Percentiles rank a stretch among this genome's conserved stretches.
These are phyloP conservation scores for Antechinus stuartii DNA, from an alignment of 2,113 vertebrate genomes.

Conservation along the genomic window DNA sequence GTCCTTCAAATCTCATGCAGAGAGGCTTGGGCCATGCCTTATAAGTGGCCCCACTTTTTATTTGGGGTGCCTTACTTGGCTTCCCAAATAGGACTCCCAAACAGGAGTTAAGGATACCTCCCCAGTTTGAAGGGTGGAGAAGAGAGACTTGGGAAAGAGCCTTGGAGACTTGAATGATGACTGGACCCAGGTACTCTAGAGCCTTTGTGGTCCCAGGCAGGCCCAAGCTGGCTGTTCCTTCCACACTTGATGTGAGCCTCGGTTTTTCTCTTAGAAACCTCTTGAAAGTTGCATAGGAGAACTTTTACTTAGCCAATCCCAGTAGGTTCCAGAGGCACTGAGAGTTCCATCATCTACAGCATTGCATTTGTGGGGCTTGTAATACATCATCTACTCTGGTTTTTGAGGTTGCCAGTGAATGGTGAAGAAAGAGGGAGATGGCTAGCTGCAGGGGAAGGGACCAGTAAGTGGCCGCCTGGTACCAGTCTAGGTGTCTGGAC, in stretches of 20 bases:
- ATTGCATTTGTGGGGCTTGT: not conserved
- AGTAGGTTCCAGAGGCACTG: not conserved
- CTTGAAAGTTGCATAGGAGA: not conserved
- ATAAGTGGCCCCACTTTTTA: not conserved
- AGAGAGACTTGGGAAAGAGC: not conserved
- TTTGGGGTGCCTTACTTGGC: not conserved
- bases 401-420: not conserved
- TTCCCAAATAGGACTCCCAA: not conserved
- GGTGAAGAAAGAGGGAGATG: not conserved
- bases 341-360: not conserved
- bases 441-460: not conserved
- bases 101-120: not conserved
- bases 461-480: not conserved
- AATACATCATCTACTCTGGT: not conserved
- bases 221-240: not conserved
- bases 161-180: not conserved
- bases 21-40: not conserved
- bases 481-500: not conserved
- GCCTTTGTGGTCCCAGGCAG: not conserved
- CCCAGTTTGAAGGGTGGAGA: not conserved
- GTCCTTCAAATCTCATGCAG: not conserved
- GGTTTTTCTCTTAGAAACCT: not conserved
- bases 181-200: not conserved
- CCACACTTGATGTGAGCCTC: not conserved
- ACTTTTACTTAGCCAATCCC: not conserved